These are phyloP conservation scores for Apis laboriosa DNA, from an alignment of 1,140 invertebrate species.

Conservation along the genomic window DNA sequence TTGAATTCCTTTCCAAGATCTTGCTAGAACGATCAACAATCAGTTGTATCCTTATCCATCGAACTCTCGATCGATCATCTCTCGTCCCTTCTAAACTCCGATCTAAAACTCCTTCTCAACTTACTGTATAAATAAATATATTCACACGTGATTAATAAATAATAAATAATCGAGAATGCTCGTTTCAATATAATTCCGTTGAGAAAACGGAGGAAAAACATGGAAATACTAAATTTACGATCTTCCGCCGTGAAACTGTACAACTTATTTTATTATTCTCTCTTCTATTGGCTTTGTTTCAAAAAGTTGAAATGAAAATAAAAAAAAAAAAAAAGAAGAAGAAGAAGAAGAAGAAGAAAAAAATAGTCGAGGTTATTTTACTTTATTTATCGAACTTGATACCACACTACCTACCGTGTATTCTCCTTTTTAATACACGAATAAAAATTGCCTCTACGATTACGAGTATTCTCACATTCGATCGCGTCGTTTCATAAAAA, in stretches of 20 bases:
- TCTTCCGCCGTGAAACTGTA: background rate
- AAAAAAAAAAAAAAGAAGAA: too few species aligned
- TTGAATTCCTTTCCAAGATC: too few species aligned
- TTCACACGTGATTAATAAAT: background rate
- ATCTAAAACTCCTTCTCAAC: too few species aligned
- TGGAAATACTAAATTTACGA: background rate
- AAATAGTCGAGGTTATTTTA: background rate
- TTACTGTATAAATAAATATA: too few species aligned
- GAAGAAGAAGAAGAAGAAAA: too few species aligned
- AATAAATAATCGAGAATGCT: background rate
- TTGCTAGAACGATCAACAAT: too few species aligned
- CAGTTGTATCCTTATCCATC: too few species aligned
- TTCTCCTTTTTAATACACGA: background rate
- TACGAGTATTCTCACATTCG: background rate
- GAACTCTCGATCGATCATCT: too few species aligned
- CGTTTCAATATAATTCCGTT: background rate
- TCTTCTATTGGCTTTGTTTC: background rate
- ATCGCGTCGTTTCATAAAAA: background rate
- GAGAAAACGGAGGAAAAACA: background rate
- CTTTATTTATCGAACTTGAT: too few species aligned
- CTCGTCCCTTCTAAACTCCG: too few species aligned
- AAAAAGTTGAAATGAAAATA: background rate
- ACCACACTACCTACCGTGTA: too few species aligned
- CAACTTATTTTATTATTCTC: slow-evolving; percentile 6
- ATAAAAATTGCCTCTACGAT: background rate